A percentile compares a stretch with the other conserved stretches of the same genome.
These are phyloP conservation scores for Neuroscelio doddi DNA, from an alignment of 2,888 invertebrate species.

Conservation along the genomic window DNA sequence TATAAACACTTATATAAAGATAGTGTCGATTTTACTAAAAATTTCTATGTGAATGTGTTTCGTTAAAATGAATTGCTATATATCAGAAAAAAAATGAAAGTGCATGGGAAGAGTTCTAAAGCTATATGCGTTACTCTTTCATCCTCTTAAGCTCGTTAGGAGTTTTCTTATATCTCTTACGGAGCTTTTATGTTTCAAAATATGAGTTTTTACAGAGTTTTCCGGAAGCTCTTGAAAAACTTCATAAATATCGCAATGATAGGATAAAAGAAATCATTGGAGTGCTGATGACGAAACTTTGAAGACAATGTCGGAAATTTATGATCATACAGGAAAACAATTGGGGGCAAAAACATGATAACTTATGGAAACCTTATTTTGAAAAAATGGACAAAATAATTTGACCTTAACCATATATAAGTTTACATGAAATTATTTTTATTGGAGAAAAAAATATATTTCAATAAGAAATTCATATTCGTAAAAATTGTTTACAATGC, in stretches of 20 bases:
- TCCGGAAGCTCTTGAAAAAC: constrained; percentile 2
- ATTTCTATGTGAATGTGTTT: constrained; percentile 1
- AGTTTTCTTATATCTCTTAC: constrained; percentile 8
- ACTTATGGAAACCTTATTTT: too few relatives aligned
- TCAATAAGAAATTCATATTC: too few relatives aligned
- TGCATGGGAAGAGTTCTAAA: not conserved
- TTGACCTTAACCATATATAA: too few relatives aligned
- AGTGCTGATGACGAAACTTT: not conserved
- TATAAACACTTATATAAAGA: too few relatives aligned
- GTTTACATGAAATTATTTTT: too few relatives aligned
- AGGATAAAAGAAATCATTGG: constrained; percentile 5
- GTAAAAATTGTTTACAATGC: too few relatives aligned
- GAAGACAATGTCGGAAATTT: not conserved
- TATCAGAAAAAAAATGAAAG: constrained; percentile 3
- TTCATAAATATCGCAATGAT: constrained; percentile 8
- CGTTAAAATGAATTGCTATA: not conserved
- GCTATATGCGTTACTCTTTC: constrained; percentile 3
- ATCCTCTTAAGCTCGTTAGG: constrained; percentile 11
- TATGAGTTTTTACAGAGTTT: constrained; percentile 7
- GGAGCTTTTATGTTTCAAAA: constrained; percentile 11
- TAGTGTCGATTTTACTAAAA: too few relatives aligned
- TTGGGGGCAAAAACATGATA: too few relatives aligned
- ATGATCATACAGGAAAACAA: too few relatives aligned
- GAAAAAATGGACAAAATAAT: too few relatives aligned
- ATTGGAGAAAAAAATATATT: too few relatives aligned